Evolutionary conservation across 2,797 vertebrate genomes (phyloP), one percentile per base, ranked within the genome.

Genomic region (Artibeus jamaicensis): DNA sequence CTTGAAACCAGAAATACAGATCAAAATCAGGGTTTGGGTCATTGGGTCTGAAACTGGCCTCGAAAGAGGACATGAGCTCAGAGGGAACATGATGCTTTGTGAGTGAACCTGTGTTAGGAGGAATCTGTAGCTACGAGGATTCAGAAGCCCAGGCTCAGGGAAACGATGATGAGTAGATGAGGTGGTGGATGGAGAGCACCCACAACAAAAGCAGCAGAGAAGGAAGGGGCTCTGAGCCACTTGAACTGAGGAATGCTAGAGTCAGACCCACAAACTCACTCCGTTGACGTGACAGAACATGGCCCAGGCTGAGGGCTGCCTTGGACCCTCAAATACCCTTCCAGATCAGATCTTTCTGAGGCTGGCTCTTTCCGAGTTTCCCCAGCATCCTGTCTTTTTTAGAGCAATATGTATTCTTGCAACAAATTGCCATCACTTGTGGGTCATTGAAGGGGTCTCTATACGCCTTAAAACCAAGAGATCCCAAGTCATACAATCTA

Each of bases 401-500:
- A 53, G 26, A 77, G 37, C n/a, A 59, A 9, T 26, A 5, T 68
- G 4, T 65, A 39, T 55, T 84, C 70, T 89, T 55, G 67, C 5
- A 73, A 55, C 34, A 78, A 71, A 71, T 86, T 74, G 39, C 79
- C n/a, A 42, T 70, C 81, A 21, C 39, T 70, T 48, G 3, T 15
- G 12, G 34, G 57, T 68, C 3, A 5, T 68, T 42, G 21, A 57
- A 19, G 18, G 46, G 39, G 18, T 89, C 34, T 91, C 50, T 71
- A 1, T 42, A n/a, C 70, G 74, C 57, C 48, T 96, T 78, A 65
- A 46, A 57, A 59, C 68, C 9, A 39, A 78, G 78, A 94, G 79
- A 50, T 57, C 44, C 14, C 37, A 77, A 83, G 26, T 79, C 34
- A 87, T 21, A 71, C 9, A 1, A 37, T 59, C 18, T 53, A 29